Evolutionary conservation across 2,888 invertebrate species (phyloP).

Genomic region (Steinernema scapterisci): DNA sequence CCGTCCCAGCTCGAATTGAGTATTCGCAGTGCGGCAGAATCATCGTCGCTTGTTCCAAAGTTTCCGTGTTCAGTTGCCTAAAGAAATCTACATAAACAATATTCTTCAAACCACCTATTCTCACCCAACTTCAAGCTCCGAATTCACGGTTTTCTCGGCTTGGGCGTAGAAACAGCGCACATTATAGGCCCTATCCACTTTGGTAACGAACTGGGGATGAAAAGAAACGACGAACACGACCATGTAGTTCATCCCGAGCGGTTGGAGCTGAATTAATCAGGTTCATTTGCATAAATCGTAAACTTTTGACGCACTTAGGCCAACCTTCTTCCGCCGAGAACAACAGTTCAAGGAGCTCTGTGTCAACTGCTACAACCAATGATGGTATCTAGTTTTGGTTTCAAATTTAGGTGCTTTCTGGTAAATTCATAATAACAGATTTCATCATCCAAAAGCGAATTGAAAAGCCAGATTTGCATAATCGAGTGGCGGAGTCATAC

Average conservation of each 20-base stretch:
- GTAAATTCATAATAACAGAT: not conserved
- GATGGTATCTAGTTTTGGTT: too few species aligned
- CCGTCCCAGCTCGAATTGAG: slow-evolving; percentile 44
- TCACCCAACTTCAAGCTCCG: slow-evolving; percentile 47
- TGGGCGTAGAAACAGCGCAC: slow-evolving; percentile 62
- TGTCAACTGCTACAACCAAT: too few species aligned
- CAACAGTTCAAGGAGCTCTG: too few species aligned
- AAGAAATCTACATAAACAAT: not conserved
- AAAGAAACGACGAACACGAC: slow-evolving; percentile 60
- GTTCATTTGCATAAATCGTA: slow-evolving; percentile 7
- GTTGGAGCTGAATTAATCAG: slow-evolving; percentile 47
- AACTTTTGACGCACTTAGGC: not conserved
- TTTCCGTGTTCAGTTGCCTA: slow-evolving; percentile 41
- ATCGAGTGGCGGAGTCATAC: slow-evolving; percentile 38
- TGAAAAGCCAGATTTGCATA: not conserved
- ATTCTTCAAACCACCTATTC: slow-evolving; percentile 49
- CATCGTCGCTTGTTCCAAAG: slow-evolving; percentile 51
- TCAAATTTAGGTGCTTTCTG: too few species aligned
- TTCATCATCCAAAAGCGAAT: not conserved
- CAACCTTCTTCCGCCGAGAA: not conserved
- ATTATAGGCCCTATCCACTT: slow-evolving; percentile 61
- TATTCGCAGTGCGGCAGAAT: slow-evolving; percentile 54
- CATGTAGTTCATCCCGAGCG: slow-evolving; percentile 56
- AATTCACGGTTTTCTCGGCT: slow-evolving; percentile 39
- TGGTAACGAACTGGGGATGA: slow-evolving; percentile 61